Conservation (phyloP, 2,797 vertebrate genomes). For the Austrolebias charrua region DNA sequence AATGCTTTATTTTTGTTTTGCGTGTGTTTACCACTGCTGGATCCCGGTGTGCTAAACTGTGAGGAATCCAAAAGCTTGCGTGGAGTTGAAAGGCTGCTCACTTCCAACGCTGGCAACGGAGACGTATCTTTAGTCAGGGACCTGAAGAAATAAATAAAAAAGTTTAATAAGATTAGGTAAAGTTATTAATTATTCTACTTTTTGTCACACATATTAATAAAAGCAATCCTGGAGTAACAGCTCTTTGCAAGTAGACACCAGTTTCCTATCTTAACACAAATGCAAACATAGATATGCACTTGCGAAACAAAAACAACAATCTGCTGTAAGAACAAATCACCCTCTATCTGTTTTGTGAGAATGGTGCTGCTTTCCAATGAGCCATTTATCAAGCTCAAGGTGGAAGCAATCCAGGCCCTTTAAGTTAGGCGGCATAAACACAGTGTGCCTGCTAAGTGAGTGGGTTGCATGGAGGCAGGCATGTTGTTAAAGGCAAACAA, state of each 20-base stretch:
- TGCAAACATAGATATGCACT: constrained; percentile 18
- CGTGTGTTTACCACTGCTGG: constrained; percentile 79
- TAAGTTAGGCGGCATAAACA: constrained; percentile 66
- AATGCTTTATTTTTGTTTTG: constrained; percentile 7
- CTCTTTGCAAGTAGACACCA: constrained; percentile 12
- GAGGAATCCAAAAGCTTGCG: constrained; percentile 89
- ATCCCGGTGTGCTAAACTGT: constrained; percentile 86
- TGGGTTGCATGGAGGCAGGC: constrained; percentile 70
- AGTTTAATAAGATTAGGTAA: neutral
- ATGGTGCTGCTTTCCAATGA: constrained; percentile 69
- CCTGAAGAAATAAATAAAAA: constrained; percentile 60
- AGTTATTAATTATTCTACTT: neutral
- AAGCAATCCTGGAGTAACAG: neutral
- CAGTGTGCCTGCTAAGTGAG: constrained; percentile 73
- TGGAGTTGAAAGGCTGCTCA: constrained; percentile 89
- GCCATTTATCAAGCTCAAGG: constrained; percentile 70
- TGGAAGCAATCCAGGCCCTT: constrained; percentile 61
- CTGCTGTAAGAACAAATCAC: constrained; percentile 39
- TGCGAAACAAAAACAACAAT: constrained; percentile 58
- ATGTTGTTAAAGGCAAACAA: constrained; percentile 66
- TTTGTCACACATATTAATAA: neutral
- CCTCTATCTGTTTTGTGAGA: constrained; percentile 43
- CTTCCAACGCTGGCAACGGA: constrained; percentile 83
- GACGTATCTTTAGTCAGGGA: constrained; percentile 85
- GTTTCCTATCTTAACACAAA: constrained; percentile 38